Conservation (phyloP, 2,113 vertebrate genomes). For the Calypte anna region DNA sequence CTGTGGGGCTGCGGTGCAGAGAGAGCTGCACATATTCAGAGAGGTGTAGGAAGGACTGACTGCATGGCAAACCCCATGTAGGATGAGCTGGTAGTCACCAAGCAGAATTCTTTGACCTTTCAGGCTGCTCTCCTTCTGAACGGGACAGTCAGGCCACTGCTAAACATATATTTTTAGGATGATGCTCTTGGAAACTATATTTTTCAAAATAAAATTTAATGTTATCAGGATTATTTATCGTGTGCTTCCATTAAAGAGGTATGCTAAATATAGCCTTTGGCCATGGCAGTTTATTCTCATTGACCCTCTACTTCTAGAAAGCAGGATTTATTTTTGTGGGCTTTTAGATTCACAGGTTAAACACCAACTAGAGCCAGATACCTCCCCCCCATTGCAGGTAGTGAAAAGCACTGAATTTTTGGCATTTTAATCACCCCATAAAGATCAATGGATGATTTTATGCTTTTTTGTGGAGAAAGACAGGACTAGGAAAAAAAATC, state of each 20-base stretch:
- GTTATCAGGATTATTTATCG: not conserved
- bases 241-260: not conserved
- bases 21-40: not conserved
- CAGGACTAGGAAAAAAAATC: not conserved
- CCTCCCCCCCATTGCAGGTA: not conserved
- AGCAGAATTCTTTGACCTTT: not conserved
- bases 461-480: not conserved
- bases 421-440: not conserved
- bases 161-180: not conserved
- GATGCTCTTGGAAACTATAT: not conserved
- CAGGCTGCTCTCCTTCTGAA: not conserved
- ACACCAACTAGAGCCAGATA: not conserved
- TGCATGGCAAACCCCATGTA: not conserved
- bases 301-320: not conserved
- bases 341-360: not conserved
- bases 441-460: constrained; percentile 42
- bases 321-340: not conserved
- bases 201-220: not conserved
- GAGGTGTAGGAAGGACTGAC: not conserved
- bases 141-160: not conserved
- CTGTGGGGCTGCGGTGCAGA: not conserved
- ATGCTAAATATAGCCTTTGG: not conserved
- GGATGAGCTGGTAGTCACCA: not conserved
- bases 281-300: not conserved
- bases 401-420: not conserved